Base-by-base conservation (phyloP, 2,113 vertebrate genomes). In the Himantopus leucocephalus region DNA sequence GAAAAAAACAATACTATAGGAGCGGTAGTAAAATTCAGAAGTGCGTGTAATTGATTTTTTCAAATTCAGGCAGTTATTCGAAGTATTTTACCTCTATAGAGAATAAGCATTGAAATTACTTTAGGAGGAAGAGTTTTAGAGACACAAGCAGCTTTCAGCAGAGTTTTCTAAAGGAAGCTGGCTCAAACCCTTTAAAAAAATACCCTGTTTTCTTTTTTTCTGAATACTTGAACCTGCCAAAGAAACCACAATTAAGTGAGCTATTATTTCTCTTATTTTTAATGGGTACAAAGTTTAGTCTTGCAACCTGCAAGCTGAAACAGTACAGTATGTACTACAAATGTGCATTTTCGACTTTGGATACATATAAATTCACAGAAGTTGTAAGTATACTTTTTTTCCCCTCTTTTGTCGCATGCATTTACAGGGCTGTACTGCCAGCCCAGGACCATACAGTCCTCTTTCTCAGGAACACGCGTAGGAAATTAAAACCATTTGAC, bases 401-500 rank as follows among this genome's bases (percentile, higher is more conserved):
- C 19, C 8, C 12, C 2, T 35, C 63, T 56, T 53, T 13, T 64
- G 18, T 34, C 11, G 0, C 37, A 10, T 8, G 18, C 14, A 1
- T 48, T 83, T 62, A 9, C n/a, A 83, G 19, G 17, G 22, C 14
- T 34, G 3, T 14, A 45, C 47, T 4, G 35, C 59, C 59, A 62
- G 53, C 55, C 30, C 55, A 30, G 67, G 7, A 66, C n/a, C 17
- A 3, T 0, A 14, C 17, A 32, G 14, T 8, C 10, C 15, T 53
- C 50, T 48, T 53, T 21, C 35, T 27, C 67, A 35, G 56, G 20
- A 78, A 30, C 41, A 43, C 3, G 2, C 4, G 9, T 16, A 35
- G 50, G 50, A 94, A 88, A 76, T 50, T 50, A 90, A 93, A 93
- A 23, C 45, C 14, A 1, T n/a, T 90, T 76, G 41, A 83, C 75